Percentiles rank a stretch among this genome's conserved stretches.
Evolutionary conservation across 2,888 invertebrate species (phyloP).

Genomic region (Pollenia amentaria): DNA sequence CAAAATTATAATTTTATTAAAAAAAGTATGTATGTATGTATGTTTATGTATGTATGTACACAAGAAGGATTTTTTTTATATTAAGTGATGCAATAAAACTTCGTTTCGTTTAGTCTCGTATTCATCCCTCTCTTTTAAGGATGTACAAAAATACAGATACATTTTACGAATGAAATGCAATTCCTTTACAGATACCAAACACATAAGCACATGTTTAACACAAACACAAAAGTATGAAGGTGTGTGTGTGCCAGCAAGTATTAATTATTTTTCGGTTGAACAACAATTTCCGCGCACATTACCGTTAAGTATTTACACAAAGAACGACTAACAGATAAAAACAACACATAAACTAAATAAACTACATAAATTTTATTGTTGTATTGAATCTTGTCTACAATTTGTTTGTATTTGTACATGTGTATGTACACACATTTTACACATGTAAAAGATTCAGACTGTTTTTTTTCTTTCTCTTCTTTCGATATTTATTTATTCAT

Average conservation of each 20-base stretch:
- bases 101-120: constrained; percentile 51
- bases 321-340: constrained; percentile 64
- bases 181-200: constrained; percentile 47
- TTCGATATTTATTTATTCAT: no score
- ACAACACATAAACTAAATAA: constrained; percentile 31
- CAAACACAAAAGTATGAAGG: background rate
- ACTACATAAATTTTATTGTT: background rate
- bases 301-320: constrained; percentile 69
- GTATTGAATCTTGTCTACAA: constrained; percentile 31
- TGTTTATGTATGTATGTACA: no score
- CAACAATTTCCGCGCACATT: constrained; percentile 63
- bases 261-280: constrained; percentile 52
- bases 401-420: background rate
- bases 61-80: background rate
- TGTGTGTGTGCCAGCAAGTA: background rate
- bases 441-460: background rate
- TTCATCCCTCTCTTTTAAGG: constrained; percentile 57
- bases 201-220: constrained; percentile 58
- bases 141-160: constrained; percentile 8
- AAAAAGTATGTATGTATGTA: background rate
- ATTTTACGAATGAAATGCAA: constrained; percentile 38
- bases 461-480: no score
- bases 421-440: background rate
- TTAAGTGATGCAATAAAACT: constrained; percentile 59
- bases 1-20: background rate